These are phyloP conservation scores for Dolichallabes microphthalmus DNA, from an alignment of 2,113 vertebrate species.

Conservation along the genomic window DNA sequence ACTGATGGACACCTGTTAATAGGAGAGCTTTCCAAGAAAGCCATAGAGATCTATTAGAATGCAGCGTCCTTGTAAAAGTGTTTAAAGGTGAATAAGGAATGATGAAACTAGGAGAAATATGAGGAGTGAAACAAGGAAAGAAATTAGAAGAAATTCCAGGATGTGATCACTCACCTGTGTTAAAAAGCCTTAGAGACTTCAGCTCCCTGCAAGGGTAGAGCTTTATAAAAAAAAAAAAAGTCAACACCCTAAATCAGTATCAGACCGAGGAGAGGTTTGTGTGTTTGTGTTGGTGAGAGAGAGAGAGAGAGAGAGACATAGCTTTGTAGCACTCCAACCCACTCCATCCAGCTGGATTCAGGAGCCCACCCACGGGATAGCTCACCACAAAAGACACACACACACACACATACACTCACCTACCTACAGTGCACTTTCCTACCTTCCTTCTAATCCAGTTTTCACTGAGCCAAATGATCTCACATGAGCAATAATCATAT, in stretches of 20 bases:
- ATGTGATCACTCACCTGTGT: slow-evolving; percentile 33
- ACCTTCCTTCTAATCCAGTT: slow-evolving; percentile 52
- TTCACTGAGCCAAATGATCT: slow-evolving; percentile 33
- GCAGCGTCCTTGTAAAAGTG: background rate
- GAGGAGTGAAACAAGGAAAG: background rate
- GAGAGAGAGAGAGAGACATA: slow-evolving; percentile 44
- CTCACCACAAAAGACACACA: slow-evolving; percentile 53
- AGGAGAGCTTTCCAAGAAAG: background rate
- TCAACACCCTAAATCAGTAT: slow-evolving; percentile 46
- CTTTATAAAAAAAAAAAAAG: slow-evolving; percentile 21
- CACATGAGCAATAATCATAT: slow-evolving; percentile 34
- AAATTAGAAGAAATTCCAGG: background rate
- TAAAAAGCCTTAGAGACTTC: slow-evolving; percentile 39
- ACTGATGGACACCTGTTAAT: background rate
- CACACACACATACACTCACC: slow-evolving; percentile 38
- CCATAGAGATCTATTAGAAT: background rate
- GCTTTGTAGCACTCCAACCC: slow-evolving; percentile 54
- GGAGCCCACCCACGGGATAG: slow-evolving; percentile 60
- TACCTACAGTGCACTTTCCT: slow-evolving; percentile 50
- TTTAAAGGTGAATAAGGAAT: background rate
- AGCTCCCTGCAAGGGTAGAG: slow-evolving; percentile 41
- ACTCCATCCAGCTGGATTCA: slow-evolving; percentile 59
- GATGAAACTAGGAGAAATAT: slow-evolving; percentile 12
- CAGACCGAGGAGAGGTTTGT: slow-evolving; percentile 25
- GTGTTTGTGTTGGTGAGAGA: slow-evolving; percentile 41